Evolutionary conservation across 2,888 invertebrate species (phyloP), one percentile per base, ranked within the genome.

Genomic region (Lysandra coridon): DNA sequence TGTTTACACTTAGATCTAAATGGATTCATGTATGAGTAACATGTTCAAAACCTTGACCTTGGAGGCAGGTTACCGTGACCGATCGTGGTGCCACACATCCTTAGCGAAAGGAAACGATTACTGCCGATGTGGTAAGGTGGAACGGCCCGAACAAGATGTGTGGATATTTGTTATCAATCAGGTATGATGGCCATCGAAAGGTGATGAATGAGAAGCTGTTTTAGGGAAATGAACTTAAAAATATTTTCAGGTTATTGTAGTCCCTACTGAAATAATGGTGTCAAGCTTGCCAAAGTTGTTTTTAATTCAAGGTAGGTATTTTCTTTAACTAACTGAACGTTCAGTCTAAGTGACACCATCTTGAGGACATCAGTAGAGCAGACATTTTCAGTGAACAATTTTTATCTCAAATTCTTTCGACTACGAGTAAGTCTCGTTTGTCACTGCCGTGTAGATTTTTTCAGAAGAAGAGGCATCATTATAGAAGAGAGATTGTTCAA

Each of bases 51-150:
- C 82, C 82, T 81, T 84, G 82, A 79, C 82, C 83, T 82, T 82
- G 83, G 73, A 40, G 79, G 78, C 80, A 82, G 79, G 82, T 85
- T 85, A 85, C 80, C 80, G 81, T 77, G 81, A 77, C 83, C 85
- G 84, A 83, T 83, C 82, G 83, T 83, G 80, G 82, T 78, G 75
- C 74, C 79, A 82, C 81, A 83, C 84, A 83, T 85, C 84, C 84
- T 84, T 82, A 83, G 81, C 82, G 78, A 83, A 81, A 84, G 84
- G 83, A 84, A 84, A 82, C 83, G 81, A 82, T 82, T 81, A 83
- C 82, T 69, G 77, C 80, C 78, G 81, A 75, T 10, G 33, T 78
- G 81, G 79, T 83, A 81, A 83, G 80, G 82, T 80, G 78, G 81
- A 82, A 83, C 81, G 73, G 60, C 53, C 85, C 82, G 44, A 44